phyloP scores from a whole-genome alignment of 2,113 vertebrate species.

The Sorex araneus region DNA sequence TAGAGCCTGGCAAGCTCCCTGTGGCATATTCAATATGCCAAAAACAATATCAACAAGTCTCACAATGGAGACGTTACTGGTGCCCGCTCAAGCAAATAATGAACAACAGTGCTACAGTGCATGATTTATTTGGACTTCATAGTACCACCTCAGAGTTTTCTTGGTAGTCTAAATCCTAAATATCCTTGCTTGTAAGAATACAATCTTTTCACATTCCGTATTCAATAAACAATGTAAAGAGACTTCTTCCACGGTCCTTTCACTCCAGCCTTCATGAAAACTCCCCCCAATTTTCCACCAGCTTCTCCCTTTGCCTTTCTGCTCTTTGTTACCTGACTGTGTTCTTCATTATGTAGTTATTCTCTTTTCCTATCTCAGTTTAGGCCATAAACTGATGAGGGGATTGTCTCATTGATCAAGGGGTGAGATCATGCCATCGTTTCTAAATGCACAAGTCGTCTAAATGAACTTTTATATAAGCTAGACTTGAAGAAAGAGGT shows the following conservation, averaged over 20 bases:
- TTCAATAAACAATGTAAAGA: neutral
- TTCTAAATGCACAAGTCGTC: neutral
- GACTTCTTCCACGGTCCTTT: neutral
- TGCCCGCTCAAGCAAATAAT: too few relatives aligned
- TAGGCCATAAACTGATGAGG: neutral
- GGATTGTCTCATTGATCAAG: neutral
- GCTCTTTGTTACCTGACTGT: neutral
- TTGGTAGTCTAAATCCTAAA: neutral
- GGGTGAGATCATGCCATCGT: neutral
- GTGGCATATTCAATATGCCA: too few relatives aligned
- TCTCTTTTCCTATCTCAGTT: neutral
- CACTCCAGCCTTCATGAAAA: neutral
- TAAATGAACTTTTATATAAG: neutral
- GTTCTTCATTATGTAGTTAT: neutral
- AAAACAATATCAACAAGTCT: too few relatives aligned
- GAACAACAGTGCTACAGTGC: too few relatives aligned
- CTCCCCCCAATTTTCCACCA: neutral
- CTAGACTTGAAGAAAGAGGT: neutral
- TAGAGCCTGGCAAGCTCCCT: too few relatives aligned
- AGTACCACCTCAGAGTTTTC: neutral
- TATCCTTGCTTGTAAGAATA: neutral
- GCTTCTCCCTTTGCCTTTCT: neutral
- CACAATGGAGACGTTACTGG: too few relatives aligned
- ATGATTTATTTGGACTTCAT: slow-evolving; percentile 9
- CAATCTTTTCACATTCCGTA: neutral